Percentiles rank a stretch among this genome's conserved stretches.
Conservation (phyloP, 2,888 invertebrate genomes). For the Scotopteryx bipunctaria region DNA sequence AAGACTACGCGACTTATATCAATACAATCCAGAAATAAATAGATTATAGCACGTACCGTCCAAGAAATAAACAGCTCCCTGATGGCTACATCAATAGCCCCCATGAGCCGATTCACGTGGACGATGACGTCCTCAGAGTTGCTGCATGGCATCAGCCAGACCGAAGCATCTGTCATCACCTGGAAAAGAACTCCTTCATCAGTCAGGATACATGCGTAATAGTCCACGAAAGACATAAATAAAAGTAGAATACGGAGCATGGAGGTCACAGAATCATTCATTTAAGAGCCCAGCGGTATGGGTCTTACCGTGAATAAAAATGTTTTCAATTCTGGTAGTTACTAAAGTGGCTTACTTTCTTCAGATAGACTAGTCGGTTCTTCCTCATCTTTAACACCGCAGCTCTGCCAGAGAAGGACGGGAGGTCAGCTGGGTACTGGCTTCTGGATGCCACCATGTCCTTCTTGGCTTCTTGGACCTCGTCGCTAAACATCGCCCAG, state of each 20-base stretch:
- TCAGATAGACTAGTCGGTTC: constrained; percentile 83
- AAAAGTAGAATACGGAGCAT: neutral
- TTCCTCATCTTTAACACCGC: constrained; percentile 87
- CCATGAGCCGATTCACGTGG: constrained; percentile 85
- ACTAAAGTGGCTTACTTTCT: constrained; percentile 72
- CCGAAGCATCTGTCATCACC: constrained; percentile 86
- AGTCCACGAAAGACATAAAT: neutral
- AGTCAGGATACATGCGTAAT: too few species aligned
- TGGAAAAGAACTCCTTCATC: constrained; percentile 52
- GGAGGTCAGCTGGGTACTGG: constrained; percentile 86
- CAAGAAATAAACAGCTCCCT: constrained; percentile 74
- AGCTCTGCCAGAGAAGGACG: constrained; percentile 89
- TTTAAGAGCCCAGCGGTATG: too few species aligned
- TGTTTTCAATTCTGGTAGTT: too few species aligned
- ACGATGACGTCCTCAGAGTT: constrained; percentile 88
- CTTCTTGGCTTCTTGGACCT: constrained; percentile 88
- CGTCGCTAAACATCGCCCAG: constrained; percentile 89
- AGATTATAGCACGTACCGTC: constrained; percentile 65
- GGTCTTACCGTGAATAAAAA: too few species aligned
- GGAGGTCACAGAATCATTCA: too few species aligned
- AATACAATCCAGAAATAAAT: too few species aligned
- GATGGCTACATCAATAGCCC: constrained; percentile 81
- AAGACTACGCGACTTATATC: neutral
- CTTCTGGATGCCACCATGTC: constrained; percentile 85
- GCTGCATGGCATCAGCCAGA: constrained; percentile 90